These are phyloP conservation scores for Ceriagrion tenellum DNA, from an alignment of 2,888 invertebrate species.

Conservation along the genomic window DNA sequence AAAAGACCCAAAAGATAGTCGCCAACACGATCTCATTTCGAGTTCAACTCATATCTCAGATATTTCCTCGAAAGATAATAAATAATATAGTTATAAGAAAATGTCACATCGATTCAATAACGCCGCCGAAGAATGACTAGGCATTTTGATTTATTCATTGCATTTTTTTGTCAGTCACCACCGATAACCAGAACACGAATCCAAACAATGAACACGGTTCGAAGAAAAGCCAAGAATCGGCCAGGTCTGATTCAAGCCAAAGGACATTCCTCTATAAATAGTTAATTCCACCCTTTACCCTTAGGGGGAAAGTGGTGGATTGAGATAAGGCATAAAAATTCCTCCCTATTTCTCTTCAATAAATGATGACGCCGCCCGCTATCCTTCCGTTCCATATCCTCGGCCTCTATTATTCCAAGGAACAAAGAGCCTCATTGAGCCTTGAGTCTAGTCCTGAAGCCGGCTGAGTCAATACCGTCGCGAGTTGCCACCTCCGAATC, in stretches of 20 bases:
- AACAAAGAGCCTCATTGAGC: slow-evolving; percentile 2
- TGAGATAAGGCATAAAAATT: not conserved
- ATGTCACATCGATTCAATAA: too few relatives aligned
- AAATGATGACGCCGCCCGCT: not conserved
- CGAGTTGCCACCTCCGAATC: not conserved
- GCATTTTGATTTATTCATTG: not conserved
- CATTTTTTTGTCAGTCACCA: not conserved
- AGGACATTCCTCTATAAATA: not conserved
- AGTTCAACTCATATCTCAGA: too few relatives aligned
- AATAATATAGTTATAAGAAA: too few relatives aligned
- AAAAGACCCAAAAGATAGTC: too few relatives aligned
- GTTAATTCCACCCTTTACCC: not conserved
- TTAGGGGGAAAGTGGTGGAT: not conserved
- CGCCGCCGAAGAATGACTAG: too few relatives aligned
- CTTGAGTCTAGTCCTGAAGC: not conserved
- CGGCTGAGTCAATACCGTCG: not conserved
- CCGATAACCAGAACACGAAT: not conserved
- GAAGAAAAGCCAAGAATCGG: not conserved
- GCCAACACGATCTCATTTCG: too few relatives aligned
- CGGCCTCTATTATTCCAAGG: not conserved
- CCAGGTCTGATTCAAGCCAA: not conserved
- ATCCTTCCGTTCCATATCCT: not conserved
- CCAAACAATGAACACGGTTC: not conserved
- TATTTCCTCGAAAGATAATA: too few relatives aligned
- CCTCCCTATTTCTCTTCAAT: not conserved